Conservation (phyloP, 2,888 invertebrate genomes). For the Nomada fucata region DNA sequence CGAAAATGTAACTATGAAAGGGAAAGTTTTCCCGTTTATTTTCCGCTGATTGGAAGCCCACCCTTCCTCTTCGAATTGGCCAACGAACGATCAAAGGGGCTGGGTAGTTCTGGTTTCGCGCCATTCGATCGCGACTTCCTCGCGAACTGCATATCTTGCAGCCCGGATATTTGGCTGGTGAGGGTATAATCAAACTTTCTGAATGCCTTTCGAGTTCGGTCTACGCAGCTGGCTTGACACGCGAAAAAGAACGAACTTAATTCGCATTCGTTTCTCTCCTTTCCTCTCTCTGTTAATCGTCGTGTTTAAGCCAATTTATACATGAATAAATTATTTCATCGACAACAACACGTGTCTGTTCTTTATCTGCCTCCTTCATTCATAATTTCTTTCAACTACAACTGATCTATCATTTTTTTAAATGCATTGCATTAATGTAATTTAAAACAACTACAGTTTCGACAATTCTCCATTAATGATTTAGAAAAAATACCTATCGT, state of each 20-base stretch:
- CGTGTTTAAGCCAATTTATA: constrained; percentile 25
- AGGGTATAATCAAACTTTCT: constrained; percentile 58
- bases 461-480: background rate
- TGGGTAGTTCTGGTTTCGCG: constrained; percentile 14
- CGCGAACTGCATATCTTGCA: constrained; percentile 7
- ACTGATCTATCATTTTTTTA: background rate
- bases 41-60: background rate
- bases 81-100: constrained; percentile 29
- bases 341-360: background rate
- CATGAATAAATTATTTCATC: constrained; percentile 42
- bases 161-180: constrained; percentile 50
- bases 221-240: constrained; percentile 30
- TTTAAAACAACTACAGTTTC: background rate
- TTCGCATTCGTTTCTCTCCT: constrained; percentile 71
- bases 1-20: background rate
- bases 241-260: constrained; percentile 70
- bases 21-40: background rate
- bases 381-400: too few relatives aligned
- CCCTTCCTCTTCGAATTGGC: constrained; percentile 19
- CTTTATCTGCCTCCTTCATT: background rate
- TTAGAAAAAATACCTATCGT: background rate
- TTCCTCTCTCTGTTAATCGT: constrained; percentile 22
- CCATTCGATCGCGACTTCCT: constrained; percentile 24
- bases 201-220: constrained; percentile 79
- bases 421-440: background rate